phyloP scores from a whole-genome alignment of 2,113 vertebrate species.

The Podarcis cretensis region DNA sequence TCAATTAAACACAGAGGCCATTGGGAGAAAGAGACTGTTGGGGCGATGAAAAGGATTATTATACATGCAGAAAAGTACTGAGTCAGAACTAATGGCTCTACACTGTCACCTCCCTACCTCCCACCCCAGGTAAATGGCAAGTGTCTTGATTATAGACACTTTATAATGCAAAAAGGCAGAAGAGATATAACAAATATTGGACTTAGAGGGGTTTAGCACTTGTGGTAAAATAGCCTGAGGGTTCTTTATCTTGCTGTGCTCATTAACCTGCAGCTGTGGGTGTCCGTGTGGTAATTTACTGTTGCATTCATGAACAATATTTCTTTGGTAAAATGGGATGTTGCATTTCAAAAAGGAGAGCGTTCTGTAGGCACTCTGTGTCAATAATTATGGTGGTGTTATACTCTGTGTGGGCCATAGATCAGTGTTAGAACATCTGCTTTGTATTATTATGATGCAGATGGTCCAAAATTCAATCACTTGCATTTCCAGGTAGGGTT shows the following conservation, averaged over 20 bases:
- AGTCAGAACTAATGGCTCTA: neutral
- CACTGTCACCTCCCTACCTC: neutral
- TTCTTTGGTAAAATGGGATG: neutral
- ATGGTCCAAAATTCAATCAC: no score
- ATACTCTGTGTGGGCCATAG: no score
- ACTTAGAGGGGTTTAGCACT: neutral
- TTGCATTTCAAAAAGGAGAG: neutral
- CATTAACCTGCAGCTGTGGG: neutral
- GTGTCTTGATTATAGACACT: neutral
- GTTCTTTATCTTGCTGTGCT: neutral
- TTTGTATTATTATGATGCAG: no score
- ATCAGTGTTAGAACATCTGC: no score
- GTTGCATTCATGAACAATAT: neutral
- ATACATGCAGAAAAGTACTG: neutral
- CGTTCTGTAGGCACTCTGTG: neutral
- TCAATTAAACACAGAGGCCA: neutral
- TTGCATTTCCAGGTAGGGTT: no score
- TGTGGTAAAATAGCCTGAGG: neutral
- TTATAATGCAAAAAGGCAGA: neutral
- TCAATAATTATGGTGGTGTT: neutral
- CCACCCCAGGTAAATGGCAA: neutral
- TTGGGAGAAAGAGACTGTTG: rapidly evolving
- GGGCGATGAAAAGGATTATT: neutral
- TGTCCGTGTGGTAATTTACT: neutral
- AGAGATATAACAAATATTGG: neutral